Base-by-base conservation (phyloP, 2,888 invertebrate genomes). In the Dendrolimus pini region DNA sequence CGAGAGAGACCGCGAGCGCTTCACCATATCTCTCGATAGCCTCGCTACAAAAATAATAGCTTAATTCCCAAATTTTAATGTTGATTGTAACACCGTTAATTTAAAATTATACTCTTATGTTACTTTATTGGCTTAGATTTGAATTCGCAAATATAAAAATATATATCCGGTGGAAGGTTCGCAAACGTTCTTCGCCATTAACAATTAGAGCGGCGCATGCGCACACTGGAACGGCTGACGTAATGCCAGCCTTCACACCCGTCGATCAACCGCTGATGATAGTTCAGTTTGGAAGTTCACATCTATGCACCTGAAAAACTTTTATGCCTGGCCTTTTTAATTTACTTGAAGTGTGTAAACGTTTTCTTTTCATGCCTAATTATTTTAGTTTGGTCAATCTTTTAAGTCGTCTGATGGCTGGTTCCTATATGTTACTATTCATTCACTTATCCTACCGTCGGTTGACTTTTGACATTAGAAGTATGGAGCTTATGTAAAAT, bases 191-290 rank as follows among this genome's bases (percentile, higher is more conserved):
- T 78, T 80, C 75, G 78, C 68, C 71, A 76, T 74, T 77, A 76
- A 72, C 77, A 82, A 89, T 80, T 77, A 85, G 89, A 88, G 86
- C 89, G 82, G 70, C 75, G 78, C 85, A 72, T 62, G 77, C 86
- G 80, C 73, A 71, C 70, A 63, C 71, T 80, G 86, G 81, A 86
- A 89, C 88, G 79, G 65, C 59, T 87, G 83, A 88, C 77, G 89
- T 85, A 87, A 88, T 62, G 64, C 73, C 73, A 83, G 80, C 84
- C 86, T 85, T 87, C 85, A 83, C 80, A 83, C 78, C 69, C 66
- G 65, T 64, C 70, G 66, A 59, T 61, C 70, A 69, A 64, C 65
- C 60, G 65, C 61, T 60, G 63, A 58, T 57, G 30, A 47, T 47
- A 47, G 47, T 47, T 12, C 12, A 47, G 47, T 47, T 12, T 47